Percentiles rank a stretch among this genome's conserved stretches.
These are phyloP conservation scores for Anarhynchus alexandrinus DNA, from an alignment of 2,113 vertebrate species.

Conservation along the genomic window DNA sequence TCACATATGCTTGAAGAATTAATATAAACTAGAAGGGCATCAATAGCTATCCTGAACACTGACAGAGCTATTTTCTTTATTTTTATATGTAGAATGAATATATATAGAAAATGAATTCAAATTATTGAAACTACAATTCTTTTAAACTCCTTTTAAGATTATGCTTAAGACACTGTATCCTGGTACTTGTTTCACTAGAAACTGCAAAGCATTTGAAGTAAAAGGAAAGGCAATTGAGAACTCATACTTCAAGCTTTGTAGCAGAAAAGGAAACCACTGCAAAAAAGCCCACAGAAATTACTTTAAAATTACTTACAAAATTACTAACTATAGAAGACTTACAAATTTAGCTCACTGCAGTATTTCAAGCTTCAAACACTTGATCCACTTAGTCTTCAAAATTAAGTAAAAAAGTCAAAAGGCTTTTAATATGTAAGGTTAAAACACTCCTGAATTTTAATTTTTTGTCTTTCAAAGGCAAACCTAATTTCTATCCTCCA, in stretches of 20 bases:
- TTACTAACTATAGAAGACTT: neutral
- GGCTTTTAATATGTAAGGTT: neutral
- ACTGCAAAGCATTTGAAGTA: neutral
- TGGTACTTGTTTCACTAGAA: neutral
- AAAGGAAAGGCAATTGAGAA: neutral
- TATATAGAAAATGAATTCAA: neutral
- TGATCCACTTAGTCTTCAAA: neutral
- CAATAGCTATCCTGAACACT: neutral
- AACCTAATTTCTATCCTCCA: neutral
- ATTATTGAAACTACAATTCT: neutral
- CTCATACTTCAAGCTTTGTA: neutral
- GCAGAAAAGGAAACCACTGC: neutral
- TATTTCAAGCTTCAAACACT: neutral
- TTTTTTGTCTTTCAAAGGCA: neutral
- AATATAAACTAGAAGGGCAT: neutral
- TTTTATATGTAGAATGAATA: neutral
- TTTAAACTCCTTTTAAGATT: neutral
- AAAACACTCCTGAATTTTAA: neutral
- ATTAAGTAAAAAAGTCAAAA: neutral
- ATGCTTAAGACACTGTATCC: neutral
- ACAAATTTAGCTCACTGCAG: neutral
- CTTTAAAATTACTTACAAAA: neutral
- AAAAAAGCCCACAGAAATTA: neutral
- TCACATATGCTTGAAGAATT: neutral
- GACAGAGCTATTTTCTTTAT: neutral